Conservation (phyloP, 2,888 invertebrate genomes). For the Nomada hirtipes region DNA sequence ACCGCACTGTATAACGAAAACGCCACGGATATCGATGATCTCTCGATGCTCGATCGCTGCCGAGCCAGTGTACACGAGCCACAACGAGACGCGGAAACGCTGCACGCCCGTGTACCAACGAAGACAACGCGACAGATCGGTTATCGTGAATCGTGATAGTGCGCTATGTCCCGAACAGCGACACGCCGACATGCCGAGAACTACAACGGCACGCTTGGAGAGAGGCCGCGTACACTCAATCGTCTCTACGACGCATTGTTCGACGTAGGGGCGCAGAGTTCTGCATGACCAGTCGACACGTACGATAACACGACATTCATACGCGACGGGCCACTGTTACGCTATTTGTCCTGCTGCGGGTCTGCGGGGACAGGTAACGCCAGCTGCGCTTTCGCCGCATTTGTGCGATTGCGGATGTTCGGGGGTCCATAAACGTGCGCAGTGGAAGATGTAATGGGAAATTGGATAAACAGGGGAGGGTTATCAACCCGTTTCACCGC, state of each 20-base stretch:
- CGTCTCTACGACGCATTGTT: conserved; percentile 57
- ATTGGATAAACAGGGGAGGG: neutral
- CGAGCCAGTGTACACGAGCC: conserved; percentile 56
- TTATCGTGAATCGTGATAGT: conserved; percentile 54
- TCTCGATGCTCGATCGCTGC: conserved; percentile 68
- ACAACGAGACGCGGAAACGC: conserved; percentile 21
- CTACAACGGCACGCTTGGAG: conserved; percentile 14
- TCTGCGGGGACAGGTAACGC: neutral
- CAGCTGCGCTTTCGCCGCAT: conserved; percentile 12
- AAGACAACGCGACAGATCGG: conserved; percentile 53
- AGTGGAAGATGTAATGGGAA: neutral
- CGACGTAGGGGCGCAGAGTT: conserved; percentile 25
- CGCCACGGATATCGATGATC: conserved; percentile 67
- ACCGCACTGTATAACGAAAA: conserved; percentile 45
- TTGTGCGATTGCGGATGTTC: conserved; percentile 15
- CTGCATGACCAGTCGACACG: conserved; percentile 35
- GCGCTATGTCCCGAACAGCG: conserved; percentile 54
- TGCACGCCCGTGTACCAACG: conserved; percentile 42
- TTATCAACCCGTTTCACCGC: too few relatives aligned
- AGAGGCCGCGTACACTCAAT: neutral
- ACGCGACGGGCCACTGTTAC: conserved; percentile 50
- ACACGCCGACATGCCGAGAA: conserved; percentile 42
- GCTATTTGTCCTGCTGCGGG: conserved; percentile 45
- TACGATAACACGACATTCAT: conserved; percentile 54
- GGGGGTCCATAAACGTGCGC: neutral